Evolutionary conservation across 2,113 vertebrate species (phyloP).

Genomic region (Pica pica): DNA sequence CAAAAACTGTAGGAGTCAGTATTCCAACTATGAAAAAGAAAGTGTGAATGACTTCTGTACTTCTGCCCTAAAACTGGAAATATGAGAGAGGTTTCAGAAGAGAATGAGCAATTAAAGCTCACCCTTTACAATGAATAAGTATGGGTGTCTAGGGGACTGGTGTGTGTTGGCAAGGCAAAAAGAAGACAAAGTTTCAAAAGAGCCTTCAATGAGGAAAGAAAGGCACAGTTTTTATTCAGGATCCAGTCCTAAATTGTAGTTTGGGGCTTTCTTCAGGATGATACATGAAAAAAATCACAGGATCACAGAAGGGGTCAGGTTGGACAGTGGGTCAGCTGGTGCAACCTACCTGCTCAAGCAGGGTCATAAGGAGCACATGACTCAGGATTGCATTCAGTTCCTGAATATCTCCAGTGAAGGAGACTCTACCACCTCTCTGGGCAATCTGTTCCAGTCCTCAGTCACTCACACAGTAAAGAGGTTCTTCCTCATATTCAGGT

Average conservation of each 20-base stretch:
- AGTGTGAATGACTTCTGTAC: neutral
- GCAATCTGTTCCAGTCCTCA: neutral
- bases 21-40: neutral
- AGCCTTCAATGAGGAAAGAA: neutral
- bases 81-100: neutral
- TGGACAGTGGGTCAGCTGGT: neutral
- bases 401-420: neutral
- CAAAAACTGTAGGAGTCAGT: accelerated
- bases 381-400: neutral
- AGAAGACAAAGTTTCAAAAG: neutral
- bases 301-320: neutral
- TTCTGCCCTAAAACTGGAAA: neutral
- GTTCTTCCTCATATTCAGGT: neutral
- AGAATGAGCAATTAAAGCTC: neutral
- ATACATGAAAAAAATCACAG: neutral
- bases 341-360: neutral
- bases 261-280: neutral
- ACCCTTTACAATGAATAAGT: neutral
- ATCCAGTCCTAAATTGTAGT: neutral
- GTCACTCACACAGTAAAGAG: neutral
- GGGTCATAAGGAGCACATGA: too few species aligned
- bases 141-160: neutral
- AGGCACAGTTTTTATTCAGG: neutral
- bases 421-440: neutral
- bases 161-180: neutral